Evolutionary conservation across 2,888 invertebrate species (phyloP).

Genomic region (Heliconius ismenius): DNA sequence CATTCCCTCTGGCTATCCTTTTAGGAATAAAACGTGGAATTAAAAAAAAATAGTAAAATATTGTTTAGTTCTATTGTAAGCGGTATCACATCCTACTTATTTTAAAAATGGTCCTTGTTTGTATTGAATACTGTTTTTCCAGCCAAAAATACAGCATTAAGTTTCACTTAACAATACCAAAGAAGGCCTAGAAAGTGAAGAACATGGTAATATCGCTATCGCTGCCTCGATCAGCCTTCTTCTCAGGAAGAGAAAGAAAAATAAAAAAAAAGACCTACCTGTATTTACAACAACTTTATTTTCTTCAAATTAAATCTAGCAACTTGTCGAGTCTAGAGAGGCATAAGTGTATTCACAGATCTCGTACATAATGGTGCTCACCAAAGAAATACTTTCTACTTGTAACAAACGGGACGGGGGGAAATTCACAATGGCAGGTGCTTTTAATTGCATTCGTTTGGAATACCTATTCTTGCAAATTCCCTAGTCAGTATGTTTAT

Average conservation of each 20-base stretch:
- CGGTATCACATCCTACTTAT: too few relatives aligned
- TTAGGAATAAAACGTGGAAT: too few relatives aligned
- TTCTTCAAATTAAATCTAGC: slow-evolving; percentile 8
- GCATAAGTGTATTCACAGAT: slow-evolving; percentile 10
- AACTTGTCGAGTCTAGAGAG: not conserved
- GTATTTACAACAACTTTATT: not conserved
- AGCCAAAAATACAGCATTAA: not conserved
- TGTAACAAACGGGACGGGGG: slow-evolving; percentile 1
- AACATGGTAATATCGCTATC: not conserved
- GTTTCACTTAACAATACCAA: not conserved
- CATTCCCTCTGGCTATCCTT: too few relatives aligned
- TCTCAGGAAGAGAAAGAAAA: not conserved
- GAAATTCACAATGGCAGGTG: slow-evolving; percentile 22
- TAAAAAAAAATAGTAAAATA: too few relatives aligned
- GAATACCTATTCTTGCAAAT: slow-evolving; percentile 6
- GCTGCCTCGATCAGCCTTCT: not conserved
- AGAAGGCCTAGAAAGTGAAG: not conserved
- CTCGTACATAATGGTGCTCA: slow-evolving; percentile 16
- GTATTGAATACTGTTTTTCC: too few relatives aligned
- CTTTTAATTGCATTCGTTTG: slow-evolving; percentile 30
- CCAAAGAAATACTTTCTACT: slow-evolving; percentile 27
- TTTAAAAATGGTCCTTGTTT: too few relatives aligned
- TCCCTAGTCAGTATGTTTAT: slow-evolving; percentile 7
- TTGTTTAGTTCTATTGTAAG: too few relatives aligned
- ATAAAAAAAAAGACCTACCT: not conserved